These are phyloP conservation scores for Pseudococcus jackbeardsleyi DNA, from an alignment of 2,888 invertebrate species.

Conservation along the genomic window DNA sequence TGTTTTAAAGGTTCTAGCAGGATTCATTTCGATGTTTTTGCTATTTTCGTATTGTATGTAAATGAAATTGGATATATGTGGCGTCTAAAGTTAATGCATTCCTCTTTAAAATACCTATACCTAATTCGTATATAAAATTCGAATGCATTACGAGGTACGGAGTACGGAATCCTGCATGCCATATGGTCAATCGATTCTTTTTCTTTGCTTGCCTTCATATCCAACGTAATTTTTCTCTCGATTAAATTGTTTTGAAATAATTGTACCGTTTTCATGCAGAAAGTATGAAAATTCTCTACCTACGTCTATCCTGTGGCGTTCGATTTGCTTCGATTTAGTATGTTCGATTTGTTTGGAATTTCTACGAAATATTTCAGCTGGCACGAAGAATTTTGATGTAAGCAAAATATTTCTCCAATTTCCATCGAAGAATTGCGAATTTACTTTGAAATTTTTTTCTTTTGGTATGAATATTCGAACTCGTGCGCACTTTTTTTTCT, in stretches of 20 bases:
- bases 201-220: background rate
- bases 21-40: too few species aligned
- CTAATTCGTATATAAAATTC: background rate
- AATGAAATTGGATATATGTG: background rate
- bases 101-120: background rate
- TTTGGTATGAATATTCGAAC: background rate
- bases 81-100: background rate
- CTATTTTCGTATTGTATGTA: background rate
- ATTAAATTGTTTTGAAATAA: background rate
- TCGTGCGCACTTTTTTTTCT: too few species aligned
- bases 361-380: background rate
- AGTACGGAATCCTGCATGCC: background rate
- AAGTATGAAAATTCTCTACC: slow-evolving; percentile 21
- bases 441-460: background rate
- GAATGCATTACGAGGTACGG: too few species aligned
- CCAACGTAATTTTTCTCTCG: background rate
- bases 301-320: background rate
- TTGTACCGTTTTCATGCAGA: background rate
- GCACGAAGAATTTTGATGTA: background rate
- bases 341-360: background rate
- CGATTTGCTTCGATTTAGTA: background rate
- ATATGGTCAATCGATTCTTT: background rate
- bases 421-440: background rate
- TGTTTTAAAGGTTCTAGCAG: too few species aligned
- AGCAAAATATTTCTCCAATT: background rate